These are phyloP conservation scores for Hirundo rustica DNA, from an alignment of 2,797 vertebrate genomes.

Conservation along the genomic window DNA sequence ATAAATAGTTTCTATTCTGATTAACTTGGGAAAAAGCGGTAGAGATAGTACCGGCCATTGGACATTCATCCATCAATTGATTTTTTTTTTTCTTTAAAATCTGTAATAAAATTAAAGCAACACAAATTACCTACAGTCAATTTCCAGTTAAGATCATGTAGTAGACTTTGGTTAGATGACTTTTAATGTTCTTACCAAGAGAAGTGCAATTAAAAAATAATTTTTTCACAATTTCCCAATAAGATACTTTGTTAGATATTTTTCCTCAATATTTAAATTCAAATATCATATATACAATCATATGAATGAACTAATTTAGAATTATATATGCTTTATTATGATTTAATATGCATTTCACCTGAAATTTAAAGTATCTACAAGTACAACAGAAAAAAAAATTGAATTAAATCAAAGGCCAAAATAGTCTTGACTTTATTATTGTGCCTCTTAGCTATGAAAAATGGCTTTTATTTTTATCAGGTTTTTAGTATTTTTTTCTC, in stretches of 20 bases:
- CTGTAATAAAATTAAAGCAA: not conserved
- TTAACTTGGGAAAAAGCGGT: not conserved
- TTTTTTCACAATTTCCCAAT: not conserved
- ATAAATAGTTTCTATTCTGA: not conserved
- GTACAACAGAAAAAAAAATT: not conserved
- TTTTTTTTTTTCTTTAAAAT: not conserved
- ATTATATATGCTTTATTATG: not conserved
- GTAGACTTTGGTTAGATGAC: not conserved
- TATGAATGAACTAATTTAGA: not conserved
- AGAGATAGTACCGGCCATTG: not conserved
- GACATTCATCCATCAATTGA: not conserved
- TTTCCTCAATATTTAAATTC: not conserved
- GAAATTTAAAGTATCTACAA: not conserved
- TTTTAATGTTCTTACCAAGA: not conserved
- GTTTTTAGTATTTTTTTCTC: not conserved
- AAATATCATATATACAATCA: not conserved
- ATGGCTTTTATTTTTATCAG: not conserved
- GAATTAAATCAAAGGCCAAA: not conserved
- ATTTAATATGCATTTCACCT: not conserved
- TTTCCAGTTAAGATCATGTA: not conserved
- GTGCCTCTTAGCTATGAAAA: not conserved
- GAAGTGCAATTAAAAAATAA: rapidly evolving
- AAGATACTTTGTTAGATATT: not conserved
- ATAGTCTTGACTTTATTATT: not conserved
- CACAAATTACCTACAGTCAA: not conserved